These are phyloP conservation scores for Nomia melanderi DNA, from an alignment of 1,140 invertebrate species.

Conservation along the genomic window DNA sequence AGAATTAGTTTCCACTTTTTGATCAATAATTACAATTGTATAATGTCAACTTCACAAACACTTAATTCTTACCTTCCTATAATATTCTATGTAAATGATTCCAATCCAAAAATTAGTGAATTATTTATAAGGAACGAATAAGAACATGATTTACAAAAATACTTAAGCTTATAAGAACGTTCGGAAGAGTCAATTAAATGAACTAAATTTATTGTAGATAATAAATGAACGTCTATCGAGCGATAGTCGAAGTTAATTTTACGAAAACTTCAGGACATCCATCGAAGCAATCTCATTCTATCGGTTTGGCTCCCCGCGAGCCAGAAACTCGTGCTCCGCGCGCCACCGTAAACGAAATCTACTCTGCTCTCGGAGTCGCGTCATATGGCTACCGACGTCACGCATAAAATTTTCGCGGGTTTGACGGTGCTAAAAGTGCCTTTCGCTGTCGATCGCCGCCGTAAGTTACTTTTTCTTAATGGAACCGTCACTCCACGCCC, in stretches of 20 bases:
- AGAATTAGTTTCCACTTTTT: too few relatives aligned
- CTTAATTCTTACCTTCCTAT: too few relatives aligned
- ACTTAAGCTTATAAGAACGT: too few relatives aligned
- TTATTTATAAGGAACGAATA: too few relatives aligned
- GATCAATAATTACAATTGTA: too few relatives aligned
- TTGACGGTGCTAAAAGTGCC: slow-evolving; percentile 63
- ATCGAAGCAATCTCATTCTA: not conserved
- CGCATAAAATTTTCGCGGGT: slow-evolving; percentile 51
- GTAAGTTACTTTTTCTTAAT: slow-evolving; percentile 75
- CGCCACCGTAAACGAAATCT: not conserved
- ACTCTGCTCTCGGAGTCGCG: slow-evolving; percentile 12
- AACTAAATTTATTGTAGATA: too few relatives aligned
- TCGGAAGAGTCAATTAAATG: too few relatives aligned
- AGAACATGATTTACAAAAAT: too few relatives aligned
- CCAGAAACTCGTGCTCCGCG: not conserved
- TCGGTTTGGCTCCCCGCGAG: not conserved
- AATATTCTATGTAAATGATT: too few relatives aligned
- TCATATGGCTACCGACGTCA: slow-evolving; percentile 35
- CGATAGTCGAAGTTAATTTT: not conserved
- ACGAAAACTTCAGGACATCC: not conserved
- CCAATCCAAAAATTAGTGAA: too few relatives aligned
- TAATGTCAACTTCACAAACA: too few relatives aligned
- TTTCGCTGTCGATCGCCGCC: slow-evolving; percentile 71
- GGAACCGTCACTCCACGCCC: slow-evolving; percentile 66
- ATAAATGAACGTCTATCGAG: not conserved